Percentiles rank a stretch among this genome's conserved stretches.
Conservation (phyloP, 1,140 invertebrate species). For the Bilobella aurantiaca region DNA sequence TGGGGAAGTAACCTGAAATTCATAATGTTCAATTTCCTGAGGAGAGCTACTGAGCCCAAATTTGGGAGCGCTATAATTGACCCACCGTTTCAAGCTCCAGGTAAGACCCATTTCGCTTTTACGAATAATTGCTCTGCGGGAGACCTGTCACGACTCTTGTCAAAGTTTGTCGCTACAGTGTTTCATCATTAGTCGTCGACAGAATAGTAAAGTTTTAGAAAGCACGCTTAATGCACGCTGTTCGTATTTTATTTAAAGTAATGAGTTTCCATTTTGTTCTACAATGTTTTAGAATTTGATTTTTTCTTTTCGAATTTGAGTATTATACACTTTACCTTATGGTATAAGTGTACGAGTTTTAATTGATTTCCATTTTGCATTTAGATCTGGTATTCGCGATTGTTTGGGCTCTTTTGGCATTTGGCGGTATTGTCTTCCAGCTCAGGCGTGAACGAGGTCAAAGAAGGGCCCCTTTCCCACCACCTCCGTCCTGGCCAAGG, state of each 20-base stretch:
- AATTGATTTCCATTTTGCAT: conserved; percentile 23
- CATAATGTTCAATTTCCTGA: conserved; percentile 55
- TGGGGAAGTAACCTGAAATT: conserved; percentile 55
- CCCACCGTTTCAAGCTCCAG: conserved; percentile 44
- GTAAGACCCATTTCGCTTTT: conserved; percentile 12
- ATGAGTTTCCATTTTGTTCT: too few relatives aligned
- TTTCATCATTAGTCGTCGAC: too few relatives aligned
- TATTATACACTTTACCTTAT: too few relatives aligned
- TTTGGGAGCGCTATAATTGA: conserved; percentile 52
- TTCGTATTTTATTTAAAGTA: too few relatives aligned
- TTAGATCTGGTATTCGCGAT: conserved; percentile 49
- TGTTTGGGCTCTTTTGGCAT: conserved; percentile 46
- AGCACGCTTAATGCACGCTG: too few relatives aligned
- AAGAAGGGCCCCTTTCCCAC: conserved; percentile 48
- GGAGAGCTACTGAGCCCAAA: conserved; percentile 47
- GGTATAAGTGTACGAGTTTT: too few relatives aligned
- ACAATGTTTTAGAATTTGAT: too few relatives aligned
- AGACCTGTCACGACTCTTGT: too few relatives aligned
- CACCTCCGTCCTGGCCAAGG: conserved; percentile 35
- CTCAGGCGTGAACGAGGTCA: conserved; percentile 42
- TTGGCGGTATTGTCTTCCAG: conserved; percentile 46
- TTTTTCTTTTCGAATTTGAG: too few relatives aligned
- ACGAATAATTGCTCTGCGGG: too few relatives aligned
- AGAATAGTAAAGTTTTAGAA: too few relatives aligned
- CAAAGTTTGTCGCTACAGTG: too few relatives aligned